A percentile compares a stretch with the other conserved stretches of the same genome.
These are phyloP conservation scores for Pocillopora damicornis DNA, from an alignment of 64 coral and sea anemone species.

Conservation along the genomic window DNA sequence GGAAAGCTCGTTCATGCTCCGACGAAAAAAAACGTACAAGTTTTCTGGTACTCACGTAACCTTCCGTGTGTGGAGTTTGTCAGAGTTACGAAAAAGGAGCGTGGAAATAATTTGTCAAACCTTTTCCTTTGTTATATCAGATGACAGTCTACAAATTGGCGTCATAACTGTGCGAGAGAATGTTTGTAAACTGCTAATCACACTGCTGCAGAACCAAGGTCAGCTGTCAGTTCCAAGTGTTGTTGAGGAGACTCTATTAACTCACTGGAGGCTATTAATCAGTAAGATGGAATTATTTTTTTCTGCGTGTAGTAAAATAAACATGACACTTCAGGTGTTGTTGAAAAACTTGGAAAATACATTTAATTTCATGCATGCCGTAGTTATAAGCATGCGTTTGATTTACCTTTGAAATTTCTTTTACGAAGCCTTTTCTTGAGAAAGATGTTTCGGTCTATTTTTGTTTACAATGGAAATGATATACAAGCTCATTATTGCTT, in stretches of 20 bases:
- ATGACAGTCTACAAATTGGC: not conserved
- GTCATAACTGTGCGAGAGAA: constrained; percentile 17
- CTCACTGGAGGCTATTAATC: constrained; percentile 58
- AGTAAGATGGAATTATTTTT: constrained; percentile 8
- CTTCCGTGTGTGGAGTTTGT: not conserved
- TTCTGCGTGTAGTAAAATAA: too few species aligned
- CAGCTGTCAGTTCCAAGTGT: constrained; percentile 62
- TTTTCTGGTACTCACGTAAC: not conserved
- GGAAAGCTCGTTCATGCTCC: too few species aligned
- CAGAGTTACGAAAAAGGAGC: not conserved
- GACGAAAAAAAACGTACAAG: too few species aligned
- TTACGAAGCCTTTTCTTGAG: too few species aligned
- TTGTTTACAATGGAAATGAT: too few species aligned
- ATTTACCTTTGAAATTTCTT: too few species aligned
- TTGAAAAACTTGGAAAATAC: too few species aligned
- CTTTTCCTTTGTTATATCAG: constrained; percentile 2
- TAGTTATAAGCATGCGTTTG: too few species aligned
- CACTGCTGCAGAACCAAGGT: constrained; percentile 71
- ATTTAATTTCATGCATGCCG: too few species aligned
- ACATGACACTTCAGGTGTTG: too few species aligned
- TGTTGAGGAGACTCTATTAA: constrained; percentile 51
- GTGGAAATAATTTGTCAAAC: not conserved
- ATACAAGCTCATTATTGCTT: too few species aligned
- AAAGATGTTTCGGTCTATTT: too few species aligned
- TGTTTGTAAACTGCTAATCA: constrained; percentile 44